phyloP scores from a whole-genome alignment of 2,888 invertebrate species.

The Lepeophtheirus nordmannii region DNA sequence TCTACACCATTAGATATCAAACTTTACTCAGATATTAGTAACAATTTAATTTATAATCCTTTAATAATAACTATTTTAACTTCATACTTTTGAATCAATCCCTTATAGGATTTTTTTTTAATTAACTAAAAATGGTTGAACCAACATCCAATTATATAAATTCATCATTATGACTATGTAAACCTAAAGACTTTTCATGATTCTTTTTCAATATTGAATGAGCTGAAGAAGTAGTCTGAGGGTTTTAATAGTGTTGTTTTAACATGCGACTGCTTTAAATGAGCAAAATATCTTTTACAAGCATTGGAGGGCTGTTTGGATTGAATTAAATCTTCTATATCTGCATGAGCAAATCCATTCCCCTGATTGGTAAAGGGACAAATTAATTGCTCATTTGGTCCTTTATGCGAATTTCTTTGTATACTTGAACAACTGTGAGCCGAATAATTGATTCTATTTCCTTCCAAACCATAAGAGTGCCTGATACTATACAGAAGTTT shows the following conservation, averaged over 20 bases:
- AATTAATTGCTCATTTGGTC: conserved; percentile 2
- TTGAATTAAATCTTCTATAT: neutral
- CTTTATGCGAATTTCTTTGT: neutral
- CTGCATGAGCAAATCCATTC: neutral
- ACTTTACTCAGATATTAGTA: too few relatives aligned
- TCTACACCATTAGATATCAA: too few relatives aligned
- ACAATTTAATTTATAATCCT: too few relatives aligned
- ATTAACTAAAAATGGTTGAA: too few relatives aligned
- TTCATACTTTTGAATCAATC: too few relatives aligned
- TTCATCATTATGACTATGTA: too few relatives aligned
- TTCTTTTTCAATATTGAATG: too few relatives aligned
- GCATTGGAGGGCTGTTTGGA: neutral
- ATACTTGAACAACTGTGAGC: conserved; percentile 14
- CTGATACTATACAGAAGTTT: conserved; percentile 74
- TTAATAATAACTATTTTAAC: too few relatives aligned
- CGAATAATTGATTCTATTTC: conserved; percentile 8
- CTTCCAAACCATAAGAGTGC: conserved; percentile 74
- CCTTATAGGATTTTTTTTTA: too few relatives aligned
- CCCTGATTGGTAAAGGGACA: conserved; percentile 11
- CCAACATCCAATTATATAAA: too few relatives aligned
- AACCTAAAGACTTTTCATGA: too few relatives aligned
- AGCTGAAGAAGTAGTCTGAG: neutral
- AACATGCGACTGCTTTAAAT: neutral
- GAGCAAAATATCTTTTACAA: neutral
- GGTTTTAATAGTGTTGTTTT: neutral